phyloP scores from a whole-genome alignment of 2,113 vertebrate species.

The Rhinopomastus cyanomelas region DNA sequence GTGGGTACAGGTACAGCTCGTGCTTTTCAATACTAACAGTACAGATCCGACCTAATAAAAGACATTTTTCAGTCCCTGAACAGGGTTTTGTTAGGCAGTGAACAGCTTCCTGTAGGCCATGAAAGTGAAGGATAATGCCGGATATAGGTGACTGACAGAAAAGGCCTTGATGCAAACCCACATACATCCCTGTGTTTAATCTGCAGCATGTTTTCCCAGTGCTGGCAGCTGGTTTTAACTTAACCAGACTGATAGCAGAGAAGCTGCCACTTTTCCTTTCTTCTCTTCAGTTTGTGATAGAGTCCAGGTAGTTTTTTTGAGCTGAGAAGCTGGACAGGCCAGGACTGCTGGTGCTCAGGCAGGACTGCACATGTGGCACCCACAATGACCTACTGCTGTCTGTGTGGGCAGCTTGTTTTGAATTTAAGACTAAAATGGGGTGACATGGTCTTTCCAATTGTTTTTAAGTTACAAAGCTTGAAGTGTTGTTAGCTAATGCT shows the following conservation, averaged over 20 bases:
- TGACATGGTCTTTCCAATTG: neutral
- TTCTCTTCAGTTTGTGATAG: neutral
- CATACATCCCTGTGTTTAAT: neutral
- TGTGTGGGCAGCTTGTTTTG: neutral
- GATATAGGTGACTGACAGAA: neutral
- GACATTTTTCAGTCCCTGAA: too few species aligned
- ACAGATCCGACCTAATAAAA: neutral
- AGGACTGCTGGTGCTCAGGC: neutral
- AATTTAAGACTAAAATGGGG: neutral
- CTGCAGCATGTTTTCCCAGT: neutral
- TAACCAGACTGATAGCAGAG: neutral
- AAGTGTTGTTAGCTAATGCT: neutral
- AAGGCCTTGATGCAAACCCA: neutral
- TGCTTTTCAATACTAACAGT: neutral
- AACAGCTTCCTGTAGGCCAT: neutral
- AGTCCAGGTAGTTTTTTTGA: neutral
- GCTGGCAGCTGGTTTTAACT: neutral
- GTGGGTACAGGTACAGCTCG: neutral
- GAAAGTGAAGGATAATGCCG: neutral
- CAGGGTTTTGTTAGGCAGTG: neutral
- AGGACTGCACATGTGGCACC: neutral
- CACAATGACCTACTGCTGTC: neutral
- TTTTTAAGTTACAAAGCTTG: neutral
- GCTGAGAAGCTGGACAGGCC: rapidly evolving
- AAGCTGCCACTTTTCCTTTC: neutral